Base-by-base conservation (phyloP, 2,113 vertebrate genomes). In the Colius striatus region DNA sequence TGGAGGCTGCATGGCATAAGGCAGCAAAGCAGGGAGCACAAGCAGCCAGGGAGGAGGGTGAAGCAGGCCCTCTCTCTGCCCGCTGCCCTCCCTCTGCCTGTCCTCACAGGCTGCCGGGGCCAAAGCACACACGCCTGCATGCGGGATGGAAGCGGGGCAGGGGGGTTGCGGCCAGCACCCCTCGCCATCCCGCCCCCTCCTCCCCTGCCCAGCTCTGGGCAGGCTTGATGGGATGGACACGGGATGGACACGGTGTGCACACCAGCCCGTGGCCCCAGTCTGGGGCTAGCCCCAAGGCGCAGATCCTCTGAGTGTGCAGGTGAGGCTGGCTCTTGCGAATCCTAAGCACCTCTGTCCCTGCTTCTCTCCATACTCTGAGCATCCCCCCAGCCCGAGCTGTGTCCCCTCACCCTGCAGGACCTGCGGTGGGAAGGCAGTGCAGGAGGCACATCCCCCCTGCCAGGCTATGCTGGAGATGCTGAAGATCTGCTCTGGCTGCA, bases 1-100 rank as follows among this genome's bases (percentile, higher is more conserved):
- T 89, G 91, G 80, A 90, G 84, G 80, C 90, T 84, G 88, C 13
- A 1, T 53, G 62, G 85, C 25, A 11, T 65, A 62, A 85, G 75
- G 91, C 71, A 91, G 96, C 94, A 2, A 97, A 97, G 96, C 95
- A 13, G 89, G 81, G 94, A 95, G 92, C 10, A 10, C 79, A 97
- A 97, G 95, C 94, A 51, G 78, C 57, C 23, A 4, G 61, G 77
- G 60, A 83, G 66, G 85, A 91, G 41, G 48, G 57, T 73, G 66
- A 79, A 58, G 43, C 11, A 4, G 76, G 58, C 45, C 16, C 65
- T 47, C 45, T 54, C 43, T 81, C 76, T 84, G 80, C 72, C 70
- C 10, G 32, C 70, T 89, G 43, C 83, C 76, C 80, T 65, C 57
- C 73, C 58, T 51, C 68, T 78, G 75, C 76, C 83, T 10, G 7